These are phyloP conservation scores for Chromis chromis DNA, from an alignment of 2,797 vertebrate species.

Conservation along the genomic window DNA sequence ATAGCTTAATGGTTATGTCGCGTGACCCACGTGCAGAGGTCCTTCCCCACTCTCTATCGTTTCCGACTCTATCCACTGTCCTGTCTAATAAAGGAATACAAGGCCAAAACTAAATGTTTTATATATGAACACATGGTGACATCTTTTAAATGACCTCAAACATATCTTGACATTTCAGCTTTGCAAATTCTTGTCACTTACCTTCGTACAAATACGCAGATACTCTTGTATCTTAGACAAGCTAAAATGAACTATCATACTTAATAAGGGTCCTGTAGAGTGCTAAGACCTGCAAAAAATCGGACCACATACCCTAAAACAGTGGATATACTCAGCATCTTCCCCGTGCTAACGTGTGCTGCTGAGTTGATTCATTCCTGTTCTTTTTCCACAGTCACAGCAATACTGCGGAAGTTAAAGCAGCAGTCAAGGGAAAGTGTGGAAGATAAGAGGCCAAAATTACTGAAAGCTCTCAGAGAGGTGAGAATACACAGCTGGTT, in stretches of 20 bases:
- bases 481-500: conserved; percentile 76
- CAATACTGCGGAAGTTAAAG: conserved; percentile 95
- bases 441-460: conserved; percentile 95
- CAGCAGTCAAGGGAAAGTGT: conserved; percentile 98
- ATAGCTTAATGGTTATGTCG: too few species aligned
- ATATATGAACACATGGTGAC: too few species aligned
- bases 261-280: background rate
- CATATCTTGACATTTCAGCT: background rate
- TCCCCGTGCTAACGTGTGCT: background rate
- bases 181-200: background rate
- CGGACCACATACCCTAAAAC: background rate
- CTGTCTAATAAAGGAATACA: too few species aligned
- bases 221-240: background rate
- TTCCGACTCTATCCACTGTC: too few species aligned
- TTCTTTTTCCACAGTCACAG: conserved; percentile 88
- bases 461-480: conserved; percentile 96
- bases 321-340: background rate
- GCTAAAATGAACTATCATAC: background rate
- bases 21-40: too few species aligned
- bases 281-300: background rate
- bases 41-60: too few species aligned
- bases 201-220: background rate
- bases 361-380: background rate
- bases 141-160: background rate
- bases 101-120: too few species aligned